These are phyloP conservation scores for Nebria salina DNA, from an alignment of 2,888 invertebrate species.

Conservation along the genomic window DNA sequence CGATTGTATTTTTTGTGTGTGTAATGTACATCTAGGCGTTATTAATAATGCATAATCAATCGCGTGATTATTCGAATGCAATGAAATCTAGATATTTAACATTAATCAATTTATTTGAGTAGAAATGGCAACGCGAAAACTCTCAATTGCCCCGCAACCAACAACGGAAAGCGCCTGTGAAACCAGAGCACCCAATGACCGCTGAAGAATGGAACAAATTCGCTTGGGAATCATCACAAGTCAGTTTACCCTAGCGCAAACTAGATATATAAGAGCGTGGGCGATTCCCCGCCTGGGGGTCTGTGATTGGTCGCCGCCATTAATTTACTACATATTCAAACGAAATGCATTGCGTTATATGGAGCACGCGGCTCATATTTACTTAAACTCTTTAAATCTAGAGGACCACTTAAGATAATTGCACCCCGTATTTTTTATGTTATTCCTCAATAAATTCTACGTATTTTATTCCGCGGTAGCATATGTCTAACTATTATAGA, in stretches of 20 bases:
- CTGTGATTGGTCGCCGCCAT: no score
- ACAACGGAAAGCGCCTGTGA: slow-evolving; percentile 65
- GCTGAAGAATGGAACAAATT: slow-evolving; percentile 65
- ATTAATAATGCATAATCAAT: background rate
- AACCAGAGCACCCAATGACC: slow-evolving; percentile 62
- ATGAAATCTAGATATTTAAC: background rate
- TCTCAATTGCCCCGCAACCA: slow-evolving; percentile 65
- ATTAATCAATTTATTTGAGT: slow-evolving; percentile 48
- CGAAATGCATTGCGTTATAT: no score
- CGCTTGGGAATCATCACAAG: slow-evolving; percentile 67
- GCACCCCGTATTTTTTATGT: no score
- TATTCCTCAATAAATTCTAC: no score
- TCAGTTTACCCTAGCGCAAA: slow-evolving; percentile 53
- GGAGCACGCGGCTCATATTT: no score
- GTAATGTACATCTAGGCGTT: background rate
- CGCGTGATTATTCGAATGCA: background rate
- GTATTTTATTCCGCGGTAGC: no score
- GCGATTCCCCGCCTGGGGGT: no score
- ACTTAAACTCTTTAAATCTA: no score
- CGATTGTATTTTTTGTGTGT: background rate
- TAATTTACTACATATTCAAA: no score
- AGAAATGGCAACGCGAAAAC: slow-evolving; percentile 74
- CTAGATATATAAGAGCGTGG: background rate
- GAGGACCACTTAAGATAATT: no score
- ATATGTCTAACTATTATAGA: no score